phyloP scores from a whole-genome alignment of 2,113 vertebrate species.

The Cheilinus undulatus region DNA sequence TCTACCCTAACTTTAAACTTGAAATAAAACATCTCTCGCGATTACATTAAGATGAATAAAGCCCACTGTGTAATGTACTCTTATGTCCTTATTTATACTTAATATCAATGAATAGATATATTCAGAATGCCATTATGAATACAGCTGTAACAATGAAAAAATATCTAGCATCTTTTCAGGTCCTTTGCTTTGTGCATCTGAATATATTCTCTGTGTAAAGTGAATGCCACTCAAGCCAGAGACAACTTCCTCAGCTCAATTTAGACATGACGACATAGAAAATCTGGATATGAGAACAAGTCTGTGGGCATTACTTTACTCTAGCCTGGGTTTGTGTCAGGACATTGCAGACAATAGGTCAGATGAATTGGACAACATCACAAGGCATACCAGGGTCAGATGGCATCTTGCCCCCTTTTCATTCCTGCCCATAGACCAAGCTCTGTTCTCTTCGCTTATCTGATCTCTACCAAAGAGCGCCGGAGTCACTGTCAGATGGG shows the following conservation, averaged over 20 bases:
- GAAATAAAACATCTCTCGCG: too few species aligned
- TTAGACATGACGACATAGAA: conserved; percentile 3
- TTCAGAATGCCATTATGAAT: too few species aligned
- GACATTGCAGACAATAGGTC: conserved; percentile 24
- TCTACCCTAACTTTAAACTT: too few species aligned
- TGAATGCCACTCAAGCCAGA: conserved; percentile 1
- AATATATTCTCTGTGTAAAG: neutral
- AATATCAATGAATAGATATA: too few species aligned
- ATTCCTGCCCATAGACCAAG: conserved; percentile 24
- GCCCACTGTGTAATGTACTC: too few species aligned
- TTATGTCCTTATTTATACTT: too few species aligned
- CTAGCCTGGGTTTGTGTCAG: conserved; percentile 32
- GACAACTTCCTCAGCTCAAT: conserved; percentile 1
- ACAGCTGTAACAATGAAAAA: too few species aligned
- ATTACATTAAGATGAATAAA: too few species aligned
- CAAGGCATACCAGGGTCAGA: conserved; percentile 38
- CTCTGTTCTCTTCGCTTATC: conserved; percentile 63
- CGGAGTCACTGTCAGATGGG: conserved; percentile 6
- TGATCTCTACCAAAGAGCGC: conserved; percentile 42
- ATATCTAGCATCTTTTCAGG: too few species aligned
- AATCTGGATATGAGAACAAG: conserved; percentile 26
- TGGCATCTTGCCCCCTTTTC: conserved; percentile 32
- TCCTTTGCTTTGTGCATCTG: neutral
- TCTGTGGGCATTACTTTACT: conserved; percentile 26
- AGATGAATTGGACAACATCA: conserved; percentile 40